Percentiles rank a stretch among this genome's conserved stretches.
phyloP scores from a whole-genome alignment of 2,797 vertebrate genomes.

The Poecilia picta region DNA sequence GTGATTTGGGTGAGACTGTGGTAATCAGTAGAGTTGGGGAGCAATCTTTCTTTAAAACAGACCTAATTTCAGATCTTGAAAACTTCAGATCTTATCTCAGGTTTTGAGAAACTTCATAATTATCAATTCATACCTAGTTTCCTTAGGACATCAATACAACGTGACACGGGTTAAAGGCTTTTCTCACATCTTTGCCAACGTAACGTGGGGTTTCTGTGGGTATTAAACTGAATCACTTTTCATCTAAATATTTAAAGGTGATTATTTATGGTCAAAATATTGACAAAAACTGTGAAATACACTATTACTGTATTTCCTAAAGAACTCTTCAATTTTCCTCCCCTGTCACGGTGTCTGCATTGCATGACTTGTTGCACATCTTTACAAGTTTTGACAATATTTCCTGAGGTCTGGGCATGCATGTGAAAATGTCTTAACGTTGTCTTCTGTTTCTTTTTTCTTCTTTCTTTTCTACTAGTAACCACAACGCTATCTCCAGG shows the following conservation, averaged over 20 bases:
- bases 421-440: neutral
- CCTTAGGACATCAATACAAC: neutral
- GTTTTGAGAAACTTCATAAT: neutral
- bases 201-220: neutral
- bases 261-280: neutral
- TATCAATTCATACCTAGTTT: neutral
- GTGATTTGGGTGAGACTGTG: neutral
- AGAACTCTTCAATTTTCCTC: neutral
- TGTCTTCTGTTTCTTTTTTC: neutral
- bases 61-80: too few species aligned
- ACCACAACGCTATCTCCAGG: constrained; percentile 91
- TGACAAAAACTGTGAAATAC: neutral
- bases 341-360: neutral
- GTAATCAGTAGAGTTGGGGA: neutral
- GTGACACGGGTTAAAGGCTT: neutral
- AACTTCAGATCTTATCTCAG: neutral
- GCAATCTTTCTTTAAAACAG: neutral
- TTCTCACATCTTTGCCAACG: neutral
- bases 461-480: constrained; percentile 71
- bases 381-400: neutral
- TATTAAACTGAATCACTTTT: neutral
- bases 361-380: neutral
- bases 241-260: neutral
- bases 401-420: neutral
- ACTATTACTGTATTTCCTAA: neutral